Evolutionary conservation across 2,113 vertebrate genomes (phyloP).

Genomic region (Scatophagus argus): DNA sequence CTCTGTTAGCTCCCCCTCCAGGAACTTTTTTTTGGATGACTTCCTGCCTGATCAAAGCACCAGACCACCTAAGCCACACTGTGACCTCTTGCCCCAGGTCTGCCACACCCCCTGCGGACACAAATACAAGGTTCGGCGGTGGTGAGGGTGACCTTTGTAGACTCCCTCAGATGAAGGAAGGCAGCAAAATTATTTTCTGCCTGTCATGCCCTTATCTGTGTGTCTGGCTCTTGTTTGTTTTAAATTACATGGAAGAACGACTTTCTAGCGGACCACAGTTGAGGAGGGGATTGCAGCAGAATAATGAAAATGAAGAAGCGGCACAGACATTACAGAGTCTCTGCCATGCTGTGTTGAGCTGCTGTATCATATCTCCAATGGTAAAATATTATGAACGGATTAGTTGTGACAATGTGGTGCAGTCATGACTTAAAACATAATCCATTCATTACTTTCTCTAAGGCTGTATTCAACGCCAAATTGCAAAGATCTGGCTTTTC

Average conservation of each 20-base stretch:
- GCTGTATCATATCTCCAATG: slow-evolving; percentile 63
- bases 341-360: slow-evolving; percentile 47
- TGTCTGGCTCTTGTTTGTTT: slow-evolving; percentile 78
- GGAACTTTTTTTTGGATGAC: slow-evolving; percentile 57
- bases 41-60: slow-evolving; percentile 70
- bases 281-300: slow-evolving; percentile 63
- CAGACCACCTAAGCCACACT: slow-evolving; percentile 35
- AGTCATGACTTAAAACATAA: slow-evolving; percentile 53
- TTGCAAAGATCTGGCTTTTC: slow-evolving; percentile 39
- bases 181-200: slow-evolving; percentile 68
- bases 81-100: slow-evolving; percentile 53
- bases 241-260: slow-evolving; percentile 76
- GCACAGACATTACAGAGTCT: slow-evolving; percentile 40
- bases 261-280: slow-evolving; percentile 48
- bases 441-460: slow-evolving; percentile 52
- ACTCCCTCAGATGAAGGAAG: slow-evolving; percentile 71
- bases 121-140: slow-evolving; percentile 60
- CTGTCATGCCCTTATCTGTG: slow-evolving; percentile 74
- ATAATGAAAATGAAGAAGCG: slow-evolving; percentile 70
- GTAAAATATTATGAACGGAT: slow-evolving; percentile 71
- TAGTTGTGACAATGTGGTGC: slow-evolving; percentile 50
- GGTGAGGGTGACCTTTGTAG: slow-evolving; percentile 74
- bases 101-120: slow-evolving; percentile 28
- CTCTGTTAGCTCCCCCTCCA: slow-evolving; percentile 34
- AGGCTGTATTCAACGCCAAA: slow-evolving; percentile 34